Percentiles rank a stretch among this genome's conserved stretches.
Evolutionary conservation across 2,797 vertebrate species (phyloP).

Genomic region (Enteromius viviparus): DNA sequence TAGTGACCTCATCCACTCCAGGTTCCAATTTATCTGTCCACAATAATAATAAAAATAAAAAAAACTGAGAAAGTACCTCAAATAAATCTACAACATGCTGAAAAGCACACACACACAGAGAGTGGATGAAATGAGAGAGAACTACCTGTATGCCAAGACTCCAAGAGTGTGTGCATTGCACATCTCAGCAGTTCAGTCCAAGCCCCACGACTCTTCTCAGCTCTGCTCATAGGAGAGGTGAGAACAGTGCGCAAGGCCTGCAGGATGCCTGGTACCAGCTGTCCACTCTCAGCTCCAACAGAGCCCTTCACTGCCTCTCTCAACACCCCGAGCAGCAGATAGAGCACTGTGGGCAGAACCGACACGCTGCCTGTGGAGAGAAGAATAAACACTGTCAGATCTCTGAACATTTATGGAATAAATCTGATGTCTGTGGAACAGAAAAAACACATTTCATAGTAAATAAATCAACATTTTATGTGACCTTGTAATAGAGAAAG

Average conservation of each 20-base stretch:
- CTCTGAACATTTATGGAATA: not conserved
- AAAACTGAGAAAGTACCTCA: not conserved
- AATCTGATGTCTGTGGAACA: not conserved
- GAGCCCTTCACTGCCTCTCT: conserved; percentile 80
- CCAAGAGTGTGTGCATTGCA: conserved; percentile 83
- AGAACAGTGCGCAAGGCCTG: conserved; percentile 85
- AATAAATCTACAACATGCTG: not conserved
- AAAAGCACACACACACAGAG: not conserved
- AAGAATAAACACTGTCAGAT: not conserved
- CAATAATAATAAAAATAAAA: not conserved
- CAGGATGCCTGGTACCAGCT: conserved; percentile 77
- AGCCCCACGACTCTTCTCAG: conserved; percentile 85
- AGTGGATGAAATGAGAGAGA: not conserved
- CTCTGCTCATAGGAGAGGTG: conserved; percentile 87
- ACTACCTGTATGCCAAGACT: conserved; percentile 82
- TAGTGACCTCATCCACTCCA: conserved; percentile 78
- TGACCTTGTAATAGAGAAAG: not conserved
- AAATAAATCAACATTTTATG: not conserved
- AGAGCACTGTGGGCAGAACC: conserved; percentile 89
- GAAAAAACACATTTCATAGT: not conserved
- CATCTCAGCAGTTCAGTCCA: conserved; percentile 86
- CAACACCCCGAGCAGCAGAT: conserved; percentile 88
- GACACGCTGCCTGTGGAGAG: conserved; percentile 79
- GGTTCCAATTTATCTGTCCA: conserved; percentile 39
- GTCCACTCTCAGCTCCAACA: conserved; percentile 66